A percentile compares a stretch with the other conserved stretches of the same genome.
Conservation (phyloP, 2,113 vertebrate genomes). For the Psittacula cyanocephala region DNA sequence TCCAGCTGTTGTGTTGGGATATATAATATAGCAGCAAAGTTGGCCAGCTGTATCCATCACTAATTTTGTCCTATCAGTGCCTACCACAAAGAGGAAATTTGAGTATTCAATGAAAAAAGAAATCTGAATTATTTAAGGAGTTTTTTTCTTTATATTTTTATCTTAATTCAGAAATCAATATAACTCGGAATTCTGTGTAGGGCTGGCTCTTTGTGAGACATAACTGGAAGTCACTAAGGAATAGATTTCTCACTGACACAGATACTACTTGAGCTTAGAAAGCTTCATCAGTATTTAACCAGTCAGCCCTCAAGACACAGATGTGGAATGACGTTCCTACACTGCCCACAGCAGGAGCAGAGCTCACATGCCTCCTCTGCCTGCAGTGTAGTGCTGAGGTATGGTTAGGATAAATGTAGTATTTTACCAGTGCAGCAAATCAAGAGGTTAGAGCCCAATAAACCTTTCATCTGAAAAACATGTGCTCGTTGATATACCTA, state of each 20-base stretch:
- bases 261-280: not conserved
- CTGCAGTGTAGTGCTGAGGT: not conserved
- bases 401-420: accelerated
- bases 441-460: not conserved
- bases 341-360: not conserved
- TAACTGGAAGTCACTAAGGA: not conserved
- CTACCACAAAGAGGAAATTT: not conserved
- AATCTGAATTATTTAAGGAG: not conserved
- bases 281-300: not conserved
- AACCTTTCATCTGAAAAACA: not conserved
- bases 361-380: not conserved
- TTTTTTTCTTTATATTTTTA: not conserved
- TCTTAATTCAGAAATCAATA: not conserved
- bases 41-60: not conserved
- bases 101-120: not conserved
- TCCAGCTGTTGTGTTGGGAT: not conserved
- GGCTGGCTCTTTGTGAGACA: not conserved
- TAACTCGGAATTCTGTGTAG: not conserved
- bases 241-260: not conserved
- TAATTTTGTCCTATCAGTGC: not conserved
- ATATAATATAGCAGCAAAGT: not conserved
- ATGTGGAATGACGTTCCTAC: accelerated
- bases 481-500: not conserved
- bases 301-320: not conserved
- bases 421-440: not conserved